Percentiles rank a stretch among this genome's conserved stretches.
These are phyloP conservation scores for Trachelus tabidus DNA, from an alignment of 2,888 invertebrate species.

Conservation along the genomic window DNA sequence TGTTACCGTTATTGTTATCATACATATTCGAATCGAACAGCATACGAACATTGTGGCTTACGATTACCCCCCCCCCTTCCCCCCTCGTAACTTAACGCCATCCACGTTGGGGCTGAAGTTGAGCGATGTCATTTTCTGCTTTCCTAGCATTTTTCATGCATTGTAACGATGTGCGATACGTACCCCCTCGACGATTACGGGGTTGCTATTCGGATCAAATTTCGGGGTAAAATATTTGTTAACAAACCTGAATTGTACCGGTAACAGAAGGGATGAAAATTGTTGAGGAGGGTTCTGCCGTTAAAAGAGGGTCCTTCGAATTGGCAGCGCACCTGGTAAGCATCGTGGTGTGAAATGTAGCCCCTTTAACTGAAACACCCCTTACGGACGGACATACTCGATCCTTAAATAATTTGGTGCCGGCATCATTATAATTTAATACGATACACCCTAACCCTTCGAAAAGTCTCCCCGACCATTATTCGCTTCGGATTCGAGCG, in stretches of 20 bases:
- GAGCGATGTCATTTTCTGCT: background rate
- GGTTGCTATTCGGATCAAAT: constrained; percentile 34
- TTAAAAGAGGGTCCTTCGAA: constrained; percentile 18
- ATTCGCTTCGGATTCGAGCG: constrained; percentile 44
- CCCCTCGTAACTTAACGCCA: background rate
- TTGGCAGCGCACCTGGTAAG: constrained; percentile 35
- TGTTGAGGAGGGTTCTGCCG: constrained; percentile 23
- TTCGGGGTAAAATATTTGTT: constrained; percentile 55
- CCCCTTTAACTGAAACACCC: background rate
- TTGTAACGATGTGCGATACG: background rate
- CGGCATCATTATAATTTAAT: constrained; percentile 58
- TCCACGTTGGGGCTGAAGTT: background rate
- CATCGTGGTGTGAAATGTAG: constrained; percentile 25
- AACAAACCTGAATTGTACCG: constrained; percentile 43
- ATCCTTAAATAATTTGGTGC: constrained; percentile 44
- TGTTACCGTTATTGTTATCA: background rate
- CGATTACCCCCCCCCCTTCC: background rate
- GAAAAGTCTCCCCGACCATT: constrained; percentile 33
- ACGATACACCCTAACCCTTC: constrained; percentile 36
- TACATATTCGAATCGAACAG: background rate
- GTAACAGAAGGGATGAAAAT: constrained; percentile 28
- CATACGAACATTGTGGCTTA: background rate
- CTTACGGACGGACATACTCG: constrained; percentile 4
- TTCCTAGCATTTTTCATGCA: background rate
- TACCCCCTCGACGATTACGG: background rate